Conservation (phyloP, 2,888 invertebrate genomes). For the Cryptophagus acutangulus region DNA sequence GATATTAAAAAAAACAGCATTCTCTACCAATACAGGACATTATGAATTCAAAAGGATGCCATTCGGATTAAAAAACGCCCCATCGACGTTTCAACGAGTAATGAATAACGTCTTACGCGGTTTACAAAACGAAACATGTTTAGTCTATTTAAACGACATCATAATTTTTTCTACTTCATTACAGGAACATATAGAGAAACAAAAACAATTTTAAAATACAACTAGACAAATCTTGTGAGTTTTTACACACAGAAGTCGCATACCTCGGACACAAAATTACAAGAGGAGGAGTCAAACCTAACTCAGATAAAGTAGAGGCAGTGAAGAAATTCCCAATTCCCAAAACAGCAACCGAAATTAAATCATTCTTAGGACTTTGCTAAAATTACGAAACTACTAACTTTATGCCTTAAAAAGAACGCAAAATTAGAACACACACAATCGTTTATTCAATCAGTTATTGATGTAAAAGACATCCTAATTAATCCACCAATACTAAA, state of each 20-base stretch:
- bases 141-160: conserved; percentile 17
- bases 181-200: conserved; percentile 26
- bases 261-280: conserved; percentile 39
- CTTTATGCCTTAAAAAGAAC: conserved; percentile 17
- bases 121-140: conserved; percentile 48
- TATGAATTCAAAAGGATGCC: conserved; percentile 26
- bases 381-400: conserved; percentile 21
- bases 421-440: neutral
- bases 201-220: conserved; percentile 29
- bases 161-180: conserved; percentile 21
- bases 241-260: conserved; percentile 28
- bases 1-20: conserved; percentile 15
- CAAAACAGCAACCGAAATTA: conserved; percentile 31
- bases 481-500: conserved; percentile 16
- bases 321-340: conserved; percentile 26
- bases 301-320: conserved; percentile 33
- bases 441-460: conserved; percentile 4
- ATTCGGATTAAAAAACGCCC: conserved; percentile 32
- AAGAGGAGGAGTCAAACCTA: conserved; percentile 34
- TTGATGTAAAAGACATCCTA: conserved; percentile 10
- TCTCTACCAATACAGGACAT: conserved; percentile 12
- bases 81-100: conserved; percentile 10
- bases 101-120: conserved; percentile 38
- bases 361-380: conserved; percentile 30
- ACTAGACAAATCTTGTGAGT: conserved; percentile 30